Conservation (phyloP, 2,888 invertebrate species). For the Fragum whitleyi region DNA sequence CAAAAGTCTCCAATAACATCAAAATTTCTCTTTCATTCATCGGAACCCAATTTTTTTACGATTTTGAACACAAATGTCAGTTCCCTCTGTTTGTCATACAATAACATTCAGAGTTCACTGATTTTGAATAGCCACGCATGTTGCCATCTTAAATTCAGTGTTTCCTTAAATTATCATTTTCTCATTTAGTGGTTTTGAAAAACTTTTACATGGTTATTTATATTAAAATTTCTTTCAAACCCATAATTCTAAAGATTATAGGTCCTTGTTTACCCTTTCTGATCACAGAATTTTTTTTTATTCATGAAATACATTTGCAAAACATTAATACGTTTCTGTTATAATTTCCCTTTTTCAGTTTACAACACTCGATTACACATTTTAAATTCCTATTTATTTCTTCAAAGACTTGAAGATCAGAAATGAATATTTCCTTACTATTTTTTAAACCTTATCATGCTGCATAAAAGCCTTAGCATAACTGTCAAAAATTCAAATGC, state of each 20-base stretch:
- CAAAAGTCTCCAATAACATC: conserved; percentile 21
- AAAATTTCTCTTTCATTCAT: conserved; percentile 20
- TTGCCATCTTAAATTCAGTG: background rate
- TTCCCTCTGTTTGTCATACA: conserved; percentile 7
- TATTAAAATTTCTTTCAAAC: background rate
- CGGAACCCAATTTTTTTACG: background rate
- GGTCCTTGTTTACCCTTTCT: background rate
- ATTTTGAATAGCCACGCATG: conserved; percentile 12
- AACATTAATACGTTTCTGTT: too few relatives aligned
- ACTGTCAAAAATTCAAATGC: too few relatives aligned
- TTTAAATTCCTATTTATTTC: too few relatives aligned
- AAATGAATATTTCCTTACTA: too few relatives aligned
- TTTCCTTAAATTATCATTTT: conserved; percentile 56
- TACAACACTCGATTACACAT: too few relatives aligned
- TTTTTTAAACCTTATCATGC: too few relatives aligned
- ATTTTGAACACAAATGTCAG: conserved; percentile 17
- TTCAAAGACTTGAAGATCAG: too few relatives aligned
- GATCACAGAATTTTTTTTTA: too few relatives aligned
- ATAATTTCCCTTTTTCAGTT: too few relatives aligned
- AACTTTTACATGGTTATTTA: conserved; percentile 18
- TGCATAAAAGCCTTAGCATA: too few relatives aligned
- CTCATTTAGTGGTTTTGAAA: conserved; percentile 44
- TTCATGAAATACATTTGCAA: too few relatives aligned
- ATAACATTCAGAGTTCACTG: conserved; percentile 23
- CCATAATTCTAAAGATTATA: background rate